phyloP scores from a whole-genome alignment of 2,797 vertebrate genomes.

The Borostomias antarcticus region DNA sequence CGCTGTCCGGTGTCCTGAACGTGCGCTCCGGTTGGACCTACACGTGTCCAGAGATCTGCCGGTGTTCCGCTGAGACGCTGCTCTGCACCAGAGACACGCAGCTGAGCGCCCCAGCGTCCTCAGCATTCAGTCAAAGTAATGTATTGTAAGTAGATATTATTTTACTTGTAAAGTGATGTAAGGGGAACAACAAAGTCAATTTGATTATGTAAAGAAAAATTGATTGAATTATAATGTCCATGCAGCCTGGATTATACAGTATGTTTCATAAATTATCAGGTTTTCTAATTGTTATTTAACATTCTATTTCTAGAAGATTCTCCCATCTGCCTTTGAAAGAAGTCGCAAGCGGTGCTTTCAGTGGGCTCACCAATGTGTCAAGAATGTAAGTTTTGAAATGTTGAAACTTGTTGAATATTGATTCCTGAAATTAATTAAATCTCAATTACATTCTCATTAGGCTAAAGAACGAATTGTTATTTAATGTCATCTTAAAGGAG shows the following conservation, averaged over 20 bases:
- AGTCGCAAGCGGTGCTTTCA: constrained; percentile 71
- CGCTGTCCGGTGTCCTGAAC: constrained; percentile 23
- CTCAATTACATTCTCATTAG: too few species aligned
- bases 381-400: constrained; percentile 68
- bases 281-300: constrained; percentile 2
- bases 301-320: constrained; percentile 62
- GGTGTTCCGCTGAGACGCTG: constrained; percentile 62
- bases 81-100: constrained; percentile 63
- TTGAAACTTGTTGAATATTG: neutral
- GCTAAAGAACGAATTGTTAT: too few species aligned
- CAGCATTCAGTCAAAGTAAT: constrained; percentile 6
- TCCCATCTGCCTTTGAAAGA: constrained; percentile 65
- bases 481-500: too few species aligned
- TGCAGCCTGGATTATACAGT: neutral
- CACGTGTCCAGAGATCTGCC: constrained; percentile 73
- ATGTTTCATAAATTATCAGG: neutral
- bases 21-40: constrained; percentile 52
- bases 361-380: constrained; percentile 69
- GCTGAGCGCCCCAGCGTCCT: constrained; percentile 43
- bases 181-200: too few species aligned
- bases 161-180: neutral
- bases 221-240: neutral
- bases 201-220: too few species aligned
- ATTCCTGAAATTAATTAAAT: too few species aligned
- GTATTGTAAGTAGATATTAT: constrained; percentile 35